Base-by-base conservation (phyloP, 2,888 invertebrate species). In the Dyspetes luteomarginatus region DNA sequence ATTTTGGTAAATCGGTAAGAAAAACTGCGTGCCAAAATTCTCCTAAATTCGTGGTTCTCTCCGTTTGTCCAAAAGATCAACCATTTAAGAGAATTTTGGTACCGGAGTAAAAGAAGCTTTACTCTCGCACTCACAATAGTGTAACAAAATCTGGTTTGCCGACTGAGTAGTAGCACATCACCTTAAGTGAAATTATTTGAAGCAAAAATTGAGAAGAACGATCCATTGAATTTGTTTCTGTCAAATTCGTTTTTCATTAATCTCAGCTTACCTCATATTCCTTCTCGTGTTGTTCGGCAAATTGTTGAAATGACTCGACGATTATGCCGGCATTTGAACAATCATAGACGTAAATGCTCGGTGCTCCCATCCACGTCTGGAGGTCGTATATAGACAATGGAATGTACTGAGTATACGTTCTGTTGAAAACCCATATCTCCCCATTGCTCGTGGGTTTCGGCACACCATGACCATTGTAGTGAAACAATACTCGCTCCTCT, bases 351-450 rank as follows among this genome's bases (percentile, higher is more conserved):
- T 99, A 99, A 83, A 99, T 98, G 67, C 99, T 99, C 0, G 99
- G 99, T 75, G 98, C 96, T 72, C 98, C 98, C 98, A 99, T 98
- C 99, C 99, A 99, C 56, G 97, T 96, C 94, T 99, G 99, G 78
- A 99, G 94, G 93, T 99, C 99, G 93, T 98, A 99, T 85, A 99
- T 96, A 71, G 99, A 99, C 89, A 99, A 93, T 56, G 99, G 99
- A 93, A 99, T 99, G 94, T 99, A 99, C 93, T 99, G 99, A 2
- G 99, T 99, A 92, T 98, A 99, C 41, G 96, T 97, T 96, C 97
- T 95, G 93, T 99, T 99, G 93, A 99, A 99, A 2, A 99, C 99
- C 99, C 99, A 99, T 88, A 99, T 98, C 94, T 99, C 99, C 5
- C 99, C 99, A 93, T 99, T 99, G 17, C 95, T 94, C 7, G 99